These are phyloP conservation scores for Porphyrio hochstetteri DNA, from an alignment of 2,113 vertebrate species.

Conservation along the genomic window DNA sequence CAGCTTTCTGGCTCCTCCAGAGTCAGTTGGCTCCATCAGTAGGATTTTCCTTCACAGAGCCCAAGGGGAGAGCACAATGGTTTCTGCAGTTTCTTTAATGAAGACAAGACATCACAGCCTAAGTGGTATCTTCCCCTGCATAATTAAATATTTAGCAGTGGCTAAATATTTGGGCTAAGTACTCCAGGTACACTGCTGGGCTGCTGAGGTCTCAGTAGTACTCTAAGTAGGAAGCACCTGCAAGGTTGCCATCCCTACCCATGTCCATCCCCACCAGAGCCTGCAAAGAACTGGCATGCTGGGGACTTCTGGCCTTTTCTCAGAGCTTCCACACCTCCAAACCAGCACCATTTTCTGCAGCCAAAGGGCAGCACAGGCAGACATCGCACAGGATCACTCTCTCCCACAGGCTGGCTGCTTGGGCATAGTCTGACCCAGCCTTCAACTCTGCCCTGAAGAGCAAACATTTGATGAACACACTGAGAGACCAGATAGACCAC, in stretches of 20 bases:
- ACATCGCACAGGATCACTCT: not conserved
- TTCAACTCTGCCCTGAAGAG: not conserved
- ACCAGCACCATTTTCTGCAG: not conserved
- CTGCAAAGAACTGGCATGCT: not conserved
- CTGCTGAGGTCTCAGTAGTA: not conserved
- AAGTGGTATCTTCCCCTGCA: not conserved
- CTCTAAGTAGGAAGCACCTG: not conserved
- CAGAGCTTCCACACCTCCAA: not conserved
- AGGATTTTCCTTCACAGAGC: slow-evolving; percentile 37
- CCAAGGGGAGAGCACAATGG: not conserved
- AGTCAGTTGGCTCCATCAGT: slow-evolving; percentile 23
- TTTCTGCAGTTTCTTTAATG: slow-evolving; percentile 44
- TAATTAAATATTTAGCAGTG: slow-evolving; percentile 43
- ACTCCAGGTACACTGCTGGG: not conserved
- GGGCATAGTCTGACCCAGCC: not conserved
- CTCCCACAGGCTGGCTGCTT: not conserved
- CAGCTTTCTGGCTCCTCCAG: not conserved
- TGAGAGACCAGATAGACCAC: slow-evolving; percentile 4
- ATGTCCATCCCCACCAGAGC: accelerated
- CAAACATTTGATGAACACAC: not conserved
- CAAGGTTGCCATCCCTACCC: not conserved
- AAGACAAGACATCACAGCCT: slow-evolving; percentile 29
- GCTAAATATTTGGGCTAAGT: not conserved
- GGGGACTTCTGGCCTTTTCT: not conserved
- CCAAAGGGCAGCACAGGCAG: not conserved